These are phyloP conservation scores for Pantherophis guttatus DNA, from an alignment of 2,113 vertebrate genomes.

Conservation along the genomic window DNA sequence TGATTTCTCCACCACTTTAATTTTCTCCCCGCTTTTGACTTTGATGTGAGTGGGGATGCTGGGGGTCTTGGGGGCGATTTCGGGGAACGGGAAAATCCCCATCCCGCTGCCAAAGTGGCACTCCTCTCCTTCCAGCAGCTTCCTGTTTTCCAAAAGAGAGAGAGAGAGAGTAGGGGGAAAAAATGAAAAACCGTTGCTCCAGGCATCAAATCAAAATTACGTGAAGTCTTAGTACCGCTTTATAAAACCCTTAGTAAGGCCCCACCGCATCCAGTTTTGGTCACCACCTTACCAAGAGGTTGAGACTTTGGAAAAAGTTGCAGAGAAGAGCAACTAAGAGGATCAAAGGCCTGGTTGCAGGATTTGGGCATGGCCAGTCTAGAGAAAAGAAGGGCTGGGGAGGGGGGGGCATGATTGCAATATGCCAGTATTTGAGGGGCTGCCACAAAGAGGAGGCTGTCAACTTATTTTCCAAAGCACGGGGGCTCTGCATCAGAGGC, in stretches of 20 bases:
- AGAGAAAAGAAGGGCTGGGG: too few species aligned
- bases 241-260: too few species aligned
- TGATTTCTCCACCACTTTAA: constrained; percentile 78
- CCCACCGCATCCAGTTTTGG: too few species aligned
- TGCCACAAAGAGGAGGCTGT: too few species aligned
- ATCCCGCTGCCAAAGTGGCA: constrained; percentile 80
- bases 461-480: too few species aligned
- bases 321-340: too few species aligned
- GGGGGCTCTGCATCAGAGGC: too few species aligned
- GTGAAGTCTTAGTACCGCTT: neutral
- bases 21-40: constrained; percentile 82
- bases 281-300: too few species aligned
- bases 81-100: constrained; percentile 77
- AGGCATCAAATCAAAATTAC: neutral
- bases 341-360: neutral
- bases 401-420: too few species aligned
- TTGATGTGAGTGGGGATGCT: constrained; percentile 72
- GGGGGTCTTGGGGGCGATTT: constrained; percentile 72
- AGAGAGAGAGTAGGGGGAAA: neutral
- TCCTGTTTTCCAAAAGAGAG: constrained; percentile 69
- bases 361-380: too few species aligned
- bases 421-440: too few species aligned
- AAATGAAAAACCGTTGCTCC: neutral
- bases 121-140: constrained; percentile 91
- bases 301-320: too few species aligned